Evolutionary conservation across 2,888 invertebrate species (phyloP).

Genomic region (Caenorhabditis parvicauda): DNA sequence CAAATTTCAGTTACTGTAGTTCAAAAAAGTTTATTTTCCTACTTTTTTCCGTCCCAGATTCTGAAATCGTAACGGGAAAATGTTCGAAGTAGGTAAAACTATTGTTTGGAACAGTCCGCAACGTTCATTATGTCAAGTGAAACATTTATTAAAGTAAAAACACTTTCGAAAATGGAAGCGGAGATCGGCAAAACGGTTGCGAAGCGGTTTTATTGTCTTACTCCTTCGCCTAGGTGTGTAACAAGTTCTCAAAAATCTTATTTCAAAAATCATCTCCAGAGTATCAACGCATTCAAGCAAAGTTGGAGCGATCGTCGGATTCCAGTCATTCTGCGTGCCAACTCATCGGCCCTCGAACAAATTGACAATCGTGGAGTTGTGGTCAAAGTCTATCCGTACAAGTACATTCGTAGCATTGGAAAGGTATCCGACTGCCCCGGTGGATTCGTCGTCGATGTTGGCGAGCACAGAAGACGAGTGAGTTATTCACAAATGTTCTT

Average conservation of each 20-base stretch:
- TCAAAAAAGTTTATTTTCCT: too few species aligned
- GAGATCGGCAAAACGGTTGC: too few species aligned
- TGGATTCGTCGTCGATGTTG: constrained; percentile 85
- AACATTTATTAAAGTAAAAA: too few species aligned
- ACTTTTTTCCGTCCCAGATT: too few species aligned
- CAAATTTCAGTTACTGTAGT: too few species aligned
- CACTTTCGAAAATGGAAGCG: too few species aligned
- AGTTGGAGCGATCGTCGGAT: constrained; percentile 92
- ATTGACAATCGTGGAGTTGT: constrained; percentile 32
- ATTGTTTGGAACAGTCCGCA: too few species aligned
- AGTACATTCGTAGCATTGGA: constrained; percentile 38
- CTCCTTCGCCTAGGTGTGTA: not conserved
- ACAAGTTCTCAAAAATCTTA: not conserved
- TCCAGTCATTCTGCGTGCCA: constrained; percentile 84
- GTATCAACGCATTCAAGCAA: constrained; percentile 77
- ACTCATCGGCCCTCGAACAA: constrained; percentile 88
- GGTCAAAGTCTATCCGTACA: constrained; percentile 38
- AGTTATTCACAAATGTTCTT: constrained; percentile 33
- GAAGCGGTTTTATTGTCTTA: too few species aligned
- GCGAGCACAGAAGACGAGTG: constrained; percentile 82
- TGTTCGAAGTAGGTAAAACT: too few species aligned
- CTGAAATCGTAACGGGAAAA: too few species aligned
- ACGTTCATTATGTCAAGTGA: too few species aligned
- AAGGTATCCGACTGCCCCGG: constrained; percentile 78
- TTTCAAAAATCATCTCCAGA: constrained; percentile 11